These are phyloP conservation scores for Scatophagus argus DNA, from an alignment of 2,113 vertebrate genomes.

Conservation along the genomic window DNA sequence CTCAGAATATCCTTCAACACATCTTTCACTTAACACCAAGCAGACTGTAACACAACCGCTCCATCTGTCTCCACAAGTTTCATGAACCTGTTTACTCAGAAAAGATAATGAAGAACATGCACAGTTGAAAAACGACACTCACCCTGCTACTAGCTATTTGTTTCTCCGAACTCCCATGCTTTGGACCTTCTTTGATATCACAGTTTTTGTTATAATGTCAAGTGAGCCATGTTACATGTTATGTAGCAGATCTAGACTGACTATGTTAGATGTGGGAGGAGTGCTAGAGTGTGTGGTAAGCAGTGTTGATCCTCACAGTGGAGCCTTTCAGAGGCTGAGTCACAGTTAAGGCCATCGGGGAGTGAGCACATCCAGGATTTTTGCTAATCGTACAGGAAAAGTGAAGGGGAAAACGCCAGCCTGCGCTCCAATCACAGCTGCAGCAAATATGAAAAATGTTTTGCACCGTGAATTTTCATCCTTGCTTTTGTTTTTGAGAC, in stretches of 20 bases:
- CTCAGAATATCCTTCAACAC: conserved; percentile 67
- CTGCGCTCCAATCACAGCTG: conserved; percentile 31
- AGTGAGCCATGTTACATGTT: conserved; percentile 5
- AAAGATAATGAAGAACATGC: conserved; percentile 59
- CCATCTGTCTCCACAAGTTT: conserved; percentile 61
- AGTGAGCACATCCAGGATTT: conserved; percentile 50
- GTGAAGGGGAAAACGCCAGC: conserved; percentile 29
- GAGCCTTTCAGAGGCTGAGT: conserved; percentile 57
- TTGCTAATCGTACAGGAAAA: conserved; percentile 65
- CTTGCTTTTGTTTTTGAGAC: conserved; percentile 61
- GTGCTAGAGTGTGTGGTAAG: conserved; percentile 47
- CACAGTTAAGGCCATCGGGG: conserved; percentile 45
- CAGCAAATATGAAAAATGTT: conserved; percentile 63
- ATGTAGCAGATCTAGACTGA: conserved; percentile 23
- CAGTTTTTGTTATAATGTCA: conserved; percentile 1
- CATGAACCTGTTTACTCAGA: conserved; percentile 66
- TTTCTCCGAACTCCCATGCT: conserved; percentile 18
- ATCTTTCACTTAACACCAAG: conserved; percentile 72
- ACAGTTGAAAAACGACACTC: conserved; percentile 23
- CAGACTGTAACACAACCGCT: conserved; percentile 67
- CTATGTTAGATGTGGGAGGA: conserved; percentile 44
- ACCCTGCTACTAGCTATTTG: conserved; percentile 27
- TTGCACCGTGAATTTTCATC: conserved; percentile 36
- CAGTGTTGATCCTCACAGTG: conserved; percentile 55
- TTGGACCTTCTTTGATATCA: conserved; percentile 18